Base-by-base conservation (phyloP, 2,888 invertebrate genomes). In the Cyclophora albipunctata region DNA sequence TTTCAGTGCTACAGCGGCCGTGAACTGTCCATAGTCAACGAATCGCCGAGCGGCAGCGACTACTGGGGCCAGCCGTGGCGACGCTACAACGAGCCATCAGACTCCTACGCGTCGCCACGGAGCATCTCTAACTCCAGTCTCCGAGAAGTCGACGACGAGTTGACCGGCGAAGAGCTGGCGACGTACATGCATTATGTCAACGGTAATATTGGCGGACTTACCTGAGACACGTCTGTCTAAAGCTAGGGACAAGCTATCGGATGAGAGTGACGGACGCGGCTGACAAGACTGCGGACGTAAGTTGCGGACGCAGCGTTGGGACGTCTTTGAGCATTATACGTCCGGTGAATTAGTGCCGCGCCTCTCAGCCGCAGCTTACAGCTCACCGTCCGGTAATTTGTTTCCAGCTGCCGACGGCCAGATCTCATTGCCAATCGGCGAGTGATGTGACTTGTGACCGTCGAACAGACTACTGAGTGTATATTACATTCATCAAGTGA, bases 51-150 rank as follows among this genome's bases (percentile, higher is more conserved):
- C 54, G 81, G 81, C 42, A 77, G 74, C 54, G 78, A 75, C 44
- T 81, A 79, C 49, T 86, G 85, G 75, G 74, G 73, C 34, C 74
- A 78, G 48, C 71, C 75, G 37, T 81, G 80, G 71, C 64, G 78
- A 6, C 70, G 71, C 3, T 71, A 75, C 2, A 73, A 66, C 68
- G 78, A 82, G 5, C 71, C 67, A 33, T 82, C 85, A 0, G 84
- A 84, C 66, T 84, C 90, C 47, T 75, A 79, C 58, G 89, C 84
- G 46, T 89, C 89, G 34, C 84, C 88, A 45, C 86, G 90, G 41
- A 90, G 92, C 53, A 93, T 94, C 64, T 94, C 93, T 72, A 94
- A 94, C 80, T 93, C 93, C 51, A 94, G 93, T 66, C 86, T 94
- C n/a, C 91, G 92, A 49, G 93, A 94, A 71, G 81, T 93, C 56